Percentiles rank a stretch among this genome's conserved stretches.
These are phyloP conservation scores for Lepus oiostolus DNA, from an alignment of 2,797 vertebrate species.

Conservation along the genomic window DNA sequence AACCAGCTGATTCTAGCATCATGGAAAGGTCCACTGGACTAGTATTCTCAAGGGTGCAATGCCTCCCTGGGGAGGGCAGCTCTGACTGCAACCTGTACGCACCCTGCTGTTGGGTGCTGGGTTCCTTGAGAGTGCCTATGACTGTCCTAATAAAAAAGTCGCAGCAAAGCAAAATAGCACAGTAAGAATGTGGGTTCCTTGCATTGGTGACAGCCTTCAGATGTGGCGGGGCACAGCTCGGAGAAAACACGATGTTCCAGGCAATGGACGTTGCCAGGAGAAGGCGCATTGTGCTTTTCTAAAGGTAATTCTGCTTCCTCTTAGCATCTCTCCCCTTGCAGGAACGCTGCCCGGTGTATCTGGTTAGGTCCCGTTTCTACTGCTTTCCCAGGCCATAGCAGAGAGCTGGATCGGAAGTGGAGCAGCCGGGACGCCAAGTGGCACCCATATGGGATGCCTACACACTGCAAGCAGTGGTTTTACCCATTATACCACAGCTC, in stretches of 20 bases:
- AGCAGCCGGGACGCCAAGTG: too few relatives aligned
- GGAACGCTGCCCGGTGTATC: neutral
- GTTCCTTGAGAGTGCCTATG: neutral
- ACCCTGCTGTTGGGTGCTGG: neutral
- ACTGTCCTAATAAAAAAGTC: constrained; percentile 15
- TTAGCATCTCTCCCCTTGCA: neutral
- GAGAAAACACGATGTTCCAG: neutral
- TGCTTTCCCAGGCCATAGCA: neutral
- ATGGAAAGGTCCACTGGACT: neutral
- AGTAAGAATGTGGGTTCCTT: neutral
- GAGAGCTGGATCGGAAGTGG: too few relatives aligned
- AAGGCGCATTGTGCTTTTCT: neutral
- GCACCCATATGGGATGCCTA: too few relatives aligned
- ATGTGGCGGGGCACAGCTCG: neutral
- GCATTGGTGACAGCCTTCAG: neutral
- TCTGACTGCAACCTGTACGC: neutral
- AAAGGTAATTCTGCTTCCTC: neutral
- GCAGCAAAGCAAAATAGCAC: neutral
- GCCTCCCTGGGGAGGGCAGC: neutral
- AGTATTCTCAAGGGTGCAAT: neutral
- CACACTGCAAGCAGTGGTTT: too few relatives aligned
- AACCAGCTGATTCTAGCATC: neutral
- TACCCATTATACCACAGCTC: too few relatives aligned
- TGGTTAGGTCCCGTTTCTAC: neutral
- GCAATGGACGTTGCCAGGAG: neutral